These are phyloP conservation scores for Mongoloraphidia duomilia DNA, from an alignment of 2,888 invertebrate genomes.

Conservation along the genomic window DNA sequence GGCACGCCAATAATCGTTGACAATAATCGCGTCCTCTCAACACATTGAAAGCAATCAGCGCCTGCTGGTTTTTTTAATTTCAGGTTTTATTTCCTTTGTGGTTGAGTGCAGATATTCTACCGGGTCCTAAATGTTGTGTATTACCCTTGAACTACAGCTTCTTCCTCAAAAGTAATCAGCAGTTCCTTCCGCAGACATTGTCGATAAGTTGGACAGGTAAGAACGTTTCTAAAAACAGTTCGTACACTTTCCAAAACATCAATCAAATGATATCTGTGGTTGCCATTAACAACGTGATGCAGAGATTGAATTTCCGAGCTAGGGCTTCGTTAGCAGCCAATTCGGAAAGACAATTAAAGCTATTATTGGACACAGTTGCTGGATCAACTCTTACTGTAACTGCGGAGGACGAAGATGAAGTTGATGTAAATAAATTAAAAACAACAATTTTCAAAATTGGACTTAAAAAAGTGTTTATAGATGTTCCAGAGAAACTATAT, in stretches of 20 bases:
- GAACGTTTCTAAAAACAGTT: slow-evolving; percentile 40
- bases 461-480: slow-evolving; percentile 54
- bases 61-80: too few relatives aligned
- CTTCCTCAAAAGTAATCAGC: slow-evolving; percentile 46
- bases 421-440: slow-evolving; percentile 49
- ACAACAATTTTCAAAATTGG: slow-evolving; percentile 52
- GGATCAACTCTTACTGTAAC: slow-evolving; percentile 66
- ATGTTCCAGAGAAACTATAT: slow-evolving; percentile 52
- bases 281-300: slow-evolving; percentile 37
- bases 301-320: slow-evolving; percentile 68
- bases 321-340: slow-evolving; percentile 54
- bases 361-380: slow-evolving; percentile 38
- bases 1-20: too few relatives aligned
- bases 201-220: slow-evolving; percentile 68
- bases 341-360: slow-evolving; percentile 44
- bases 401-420: slow-evolving; percentile 53
- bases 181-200: slow-evolving; percentile 48
- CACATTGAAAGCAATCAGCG: too few relatives aligned
- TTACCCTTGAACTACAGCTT: slow-evolving; percentile 45
- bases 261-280: slow-evolving; percentile 50
- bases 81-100: slow-evolving; percentile 62
- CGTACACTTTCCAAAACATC: slow-evolving; percentile 47
- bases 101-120: slow-evolving; percentile 77
- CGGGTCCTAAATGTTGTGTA: slow-evolving; percentile 49
- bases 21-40: too few relatives aligned